Conservation (phyloP, 2,888 invertebrate species). For the Pollenia labialis region DNA sequence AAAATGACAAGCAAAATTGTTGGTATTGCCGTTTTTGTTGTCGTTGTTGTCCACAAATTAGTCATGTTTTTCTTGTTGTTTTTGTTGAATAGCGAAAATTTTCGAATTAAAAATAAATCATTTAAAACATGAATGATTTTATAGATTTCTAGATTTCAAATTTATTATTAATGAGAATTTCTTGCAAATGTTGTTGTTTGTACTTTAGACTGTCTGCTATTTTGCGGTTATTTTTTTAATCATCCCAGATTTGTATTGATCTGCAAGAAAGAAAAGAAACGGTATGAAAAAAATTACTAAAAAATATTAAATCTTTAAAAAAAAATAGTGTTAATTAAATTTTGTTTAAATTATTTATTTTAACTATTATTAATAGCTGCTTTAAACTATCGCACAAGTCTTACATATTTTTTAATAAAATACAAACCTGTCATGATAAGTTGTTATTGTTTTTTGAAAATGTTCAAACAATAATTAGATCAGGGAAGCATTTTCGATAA, state of each 20-base stretch:
- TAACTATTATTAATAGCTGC: neutral
- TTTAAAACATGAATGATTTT: slow-evolving; percentile 37
- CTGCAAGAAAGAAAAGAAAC: slow-evolving; percentile 38
- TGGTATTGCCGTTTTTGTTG: neutral
- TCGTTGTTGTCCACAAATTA: slow-evolving; percentile 50
- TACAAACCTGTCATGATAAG: too few species aligned
- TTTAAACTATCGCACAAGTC: too few species aligned
- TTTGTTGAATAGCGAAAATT: slow-evolving; percentile 14
- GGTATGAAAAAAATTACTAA: neutral
- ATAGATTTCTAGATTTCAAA: slow-evolving; percentile 15
- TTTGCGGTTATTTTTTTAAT: slow-evolving; percentile 17
- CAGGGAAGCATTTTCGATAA: too few species aligned
- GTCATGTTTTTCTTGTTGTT: slow-evolving; percentile 36
- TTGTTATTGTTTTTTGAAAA: too few species aligned
- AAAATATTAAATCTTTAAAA: neutral
- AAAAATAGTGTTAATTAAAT: neutral
- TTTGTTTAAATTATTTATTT: neutral
- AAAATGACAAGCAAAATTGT: slow-evolving; percentile 65
- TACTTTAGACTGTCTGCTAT: neutral
- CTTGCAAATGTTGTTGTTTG: neutral
- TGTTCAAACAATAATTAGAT: too few species aligned
- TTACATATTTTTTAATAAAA: too few species aligned
- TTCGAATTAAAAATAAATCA: slow-evolving; percentile 49
- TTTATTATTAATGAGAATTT: neutral
- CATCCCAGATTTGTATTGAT: slow-evolving; percentile 19